phyloP scores from a whole-genome alignment of 1,140 invertebrate genomes.

The Trichogramma pretiosum region DNA sequence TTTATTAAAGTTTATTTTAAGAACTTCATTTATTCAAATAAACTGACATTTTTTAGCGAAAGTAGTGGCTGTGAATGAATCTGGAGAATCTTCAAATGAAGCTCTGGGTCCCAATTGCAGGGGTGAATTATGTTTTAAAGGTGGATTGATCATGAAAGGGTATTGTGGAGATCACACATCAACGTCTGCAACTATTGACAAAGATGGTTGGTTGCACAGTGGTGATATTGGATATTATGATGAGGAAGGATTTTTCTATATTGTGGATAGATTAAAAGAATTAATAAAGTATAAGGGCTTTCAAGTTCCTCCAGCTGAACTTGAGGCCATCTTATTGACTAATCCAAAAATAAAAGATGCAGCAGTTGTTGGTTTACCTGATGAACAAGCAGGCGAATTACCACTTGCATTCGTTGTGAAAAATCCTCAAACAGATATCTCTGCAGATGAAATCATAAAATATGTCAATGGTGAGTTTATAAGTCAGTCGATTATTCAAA shows the following conservation, averaged over 20 bases:
- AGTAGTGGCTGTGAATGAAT: conserved; percentile 23
- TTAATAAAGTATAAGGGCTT: conserved; percentile 63
- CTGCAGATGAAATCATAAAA: conserved; percentile 42
- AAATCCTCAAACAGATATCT: conserved; percentile 37
- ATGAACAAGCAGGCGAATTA: conserved; percentile 57
- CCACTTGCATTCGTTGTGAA: conserved; percentile 63
- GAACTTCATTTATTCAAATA: background rate
- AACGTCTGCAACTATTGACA: conserved; percentile 36
- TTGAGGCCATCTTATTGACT: conserved; percentile 58
- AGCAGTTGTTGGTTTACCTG: conserved; percentile 62
- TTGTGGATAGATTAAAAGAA: conserved; percentile 68
- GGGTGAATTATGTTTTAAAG: conserved; percentile 57
- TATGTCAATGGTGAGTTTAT: conserved; percentile 41
- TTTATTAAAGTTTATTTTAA: background rate
- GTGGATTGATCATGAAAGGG: conserved; percentile 31
- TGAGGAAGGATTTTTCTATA: conserved; percentile 54
- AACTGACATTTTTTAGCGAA: conserved; percentile 22
- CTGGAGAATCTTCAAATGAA: conserved; percentile 35
- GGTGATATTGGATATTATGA: conserved; percentile 65
- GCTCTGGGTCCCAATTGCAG: conserved; percentile 49
- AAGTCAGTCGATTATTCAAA: background rate
- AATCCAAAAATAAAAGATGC: conserved; percentile 60
- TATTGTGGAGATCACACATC: conserved; percentile 25
- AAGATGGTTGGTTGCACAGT: conserved; percentile 62
- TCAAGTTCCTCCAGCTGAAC: conserved; percentile 43